These are phyloP conservation scores for Hermetia illucens DNA, from an alignment of 1,140 invertebrate genomes.

Conservation along the genomic window DNA sequence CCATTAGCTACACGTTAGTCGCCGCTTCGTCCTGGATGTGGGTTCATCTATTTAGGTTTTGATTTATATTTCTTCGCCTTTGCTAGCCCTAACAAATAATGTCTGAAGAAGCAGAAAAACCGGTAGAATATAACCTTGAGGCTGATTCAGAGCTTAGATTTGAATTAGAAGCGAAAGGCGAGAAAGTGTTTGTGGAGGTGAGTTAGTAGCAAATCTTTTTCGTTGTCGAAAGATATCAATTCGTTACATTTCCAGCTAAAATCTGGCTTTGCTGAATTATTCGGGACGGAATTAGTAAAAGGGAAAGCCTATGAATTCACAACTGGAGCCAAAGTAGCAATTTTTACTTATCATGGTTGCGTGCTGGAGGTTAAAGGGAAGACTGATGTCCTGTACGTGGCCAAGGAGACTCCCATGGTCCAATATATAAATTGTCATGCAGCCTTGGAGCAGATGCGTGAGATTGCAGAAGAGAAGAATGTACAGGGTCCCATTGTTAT, in stretches of 20 bases:
- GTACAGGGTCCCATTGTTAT: constrained; percentile 69
- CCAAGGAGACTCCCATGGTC: constrained; percentile 90
- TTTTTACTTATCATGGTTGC: constrained; percentile 94
- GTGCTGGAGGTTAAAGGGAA: constrained; percentile 68
- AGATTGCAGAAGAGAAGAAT: constrained; percentile 59
- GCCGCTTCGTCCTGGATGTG: too few species aligned
- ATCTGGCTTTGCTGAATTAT: constrained; percentile 84
- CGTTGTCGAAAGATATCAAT: not conserved
- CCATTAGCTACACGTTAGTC: too few species aligned
- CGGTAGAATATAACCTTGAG: constrained; percentile 67
- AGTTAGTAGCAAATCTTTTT: constrained; percentile 9
- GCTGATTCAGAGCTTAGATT: constrained; percentile 79
- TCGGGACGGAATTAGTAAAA: constrained; percentile 91
- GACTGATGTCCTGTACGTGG: constrained; percentile 84
- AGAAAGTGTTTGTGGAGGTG: constrained; percentile 73
- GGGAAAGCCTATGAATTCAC: constrained; percentile 86
- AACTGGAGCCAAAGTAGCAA: constrained; percentile 83
- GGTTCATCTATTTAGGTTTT: too few species aligned
- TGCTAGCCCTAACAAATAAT: too few species aligned
- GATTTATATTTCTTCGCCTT: too few species aligned
- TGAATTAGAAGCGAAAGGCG: constrained; percentile 80
- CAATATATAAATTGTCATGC: constrained; percentile 83
- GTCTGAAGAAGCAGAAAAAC: not conserved
- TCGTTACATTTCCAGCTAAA: constrained; percentile 46
- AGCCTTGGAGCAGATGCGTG: constrained; percentile 78